Conservation (phyloP, 1,140 invertebrate genomes). For the Hormaphis cornu region DNA sequence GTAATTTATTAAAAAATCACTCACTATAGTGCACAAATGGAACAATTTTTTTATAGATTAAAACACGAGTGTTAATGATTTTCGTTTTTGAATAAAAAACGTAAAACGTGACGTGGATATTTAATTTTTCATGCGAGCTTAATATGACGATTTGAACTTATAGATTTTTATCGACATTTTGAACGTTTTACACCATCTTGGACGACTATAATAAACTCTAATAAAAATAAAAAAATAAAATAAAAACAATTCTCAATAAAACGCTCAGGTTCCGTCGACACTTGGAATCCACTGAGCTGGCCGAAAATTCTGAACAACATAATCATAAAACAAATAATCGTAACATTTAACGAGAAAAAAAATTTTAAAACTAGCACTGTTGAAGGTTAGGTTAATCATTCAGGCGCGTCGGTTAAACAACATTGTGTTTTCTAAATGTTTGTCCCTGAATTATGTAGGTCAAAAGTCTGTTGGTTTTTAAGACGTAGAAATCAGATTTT, state of each 20-base stretch:
- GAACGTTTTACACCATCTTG: slow-evolving; percentile 1
- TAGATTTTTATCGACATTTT: slow-evolving; percentile 7
- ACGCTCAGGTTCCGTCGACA: not conserved
- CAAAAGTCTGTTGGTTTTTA: not conserved
- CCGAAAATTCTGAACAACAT: not conserved
- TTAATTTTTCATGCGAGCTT: not conserved
- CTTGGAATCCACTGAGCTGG: not conserved
- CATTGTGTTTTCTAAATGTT: not conserved
- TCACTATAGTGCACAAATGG: too few species aligned
- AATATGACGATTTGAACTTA: not conserved
- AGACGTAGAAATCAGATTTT: not conserved
- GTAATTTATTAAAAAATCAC: too few species aligned
- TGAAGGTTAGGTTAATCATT: not conserved
- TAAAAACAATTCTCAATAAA: slow-evolving; percentile 5
- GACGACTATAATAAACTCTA: not conserved
- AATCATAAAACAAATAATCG: slow-evolving; percentile 12
- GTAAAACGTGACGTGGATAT: not conserved
- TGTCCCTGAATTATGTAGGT: not conserved
- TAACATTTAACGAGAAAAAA: slow-evolving; percentile 5
- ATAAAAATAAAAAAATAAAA: slow-evolving; percentile 2
- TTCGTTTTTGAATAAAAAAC: not conserved
- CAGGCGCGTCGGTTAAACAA: not conserved
- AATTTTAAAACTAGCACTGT: not conserved
- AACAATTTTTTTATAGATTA: not conserved
- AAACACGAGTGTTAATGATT: not conserved